Evolutionary conservation across 2,888 invertebrate species (phyloP).

Genomic region (Gortyna flavago): DNA sequence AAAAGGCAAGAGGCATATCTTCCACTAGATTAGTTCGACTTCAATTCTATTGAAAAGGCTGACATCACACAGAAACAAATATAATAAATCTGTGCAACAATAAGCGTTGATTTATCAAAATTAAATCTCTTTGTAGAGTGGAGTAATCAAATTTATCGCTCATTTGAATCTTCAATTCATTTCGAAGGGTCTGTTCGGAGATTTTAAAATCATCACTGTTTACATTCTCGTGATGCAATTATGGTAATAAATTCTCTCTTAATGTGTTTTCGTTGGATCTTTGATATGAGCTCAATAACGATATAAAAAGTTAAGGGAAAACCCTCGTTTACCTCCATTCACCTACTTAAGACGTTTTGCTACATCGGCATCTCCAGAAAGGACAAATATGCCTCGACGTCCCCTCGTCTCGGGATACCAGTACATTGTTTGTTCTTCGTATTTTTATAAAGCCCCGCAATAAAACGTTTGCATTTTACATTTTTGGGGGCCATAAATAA

Average conservation of each 20-base stretch:
- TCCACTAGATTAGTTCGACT: conserved; percentile 52
- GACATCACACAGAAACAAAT: conserved; percentile 74
- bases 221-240: conserved; percentile 75
- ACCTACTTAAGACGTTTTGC: conserved; percentile 74
- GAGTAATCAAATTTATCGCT: conserved; percentile 89
- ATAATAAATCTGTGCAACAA: conserved; percentile 85
- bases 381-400: conserved; percentile 83
- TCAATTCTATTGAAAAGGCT: conserved; percentile 70
- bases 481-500: conserved; percentile 89
- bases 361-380: conserved; percentile 77
- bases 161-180: conserved; percentile 86
- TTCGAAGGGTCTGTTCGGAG: conserved; percentile 78
- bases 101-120: conserved; percentile 88
- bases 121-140: conserved; percentile 87
- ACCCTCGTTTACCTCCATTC: conserved; percentile 71
- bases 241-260: conserved; percentile 65
- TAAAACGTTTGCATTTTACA: conserved; percentile 90
- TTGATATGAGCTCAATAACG: conserved; percentile 51
- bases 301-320: conserved; percentile 51
- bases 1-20: conserved; percentile 36
- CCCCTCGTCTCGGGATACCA: conserved; percentile 84
- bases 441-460: conserved; percentile 88
- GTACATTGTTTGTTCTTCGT: conserved; percentile 88
- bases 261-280: conserved; percentile 53
- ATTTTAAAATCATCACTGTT: conserved; percentile 76